Percentiles rank a stretch among this genome's conserved stretches.
Conservation (phyloP, 1,140 invertebrate genomes). For the Diorhabda carinulata region DNA sequence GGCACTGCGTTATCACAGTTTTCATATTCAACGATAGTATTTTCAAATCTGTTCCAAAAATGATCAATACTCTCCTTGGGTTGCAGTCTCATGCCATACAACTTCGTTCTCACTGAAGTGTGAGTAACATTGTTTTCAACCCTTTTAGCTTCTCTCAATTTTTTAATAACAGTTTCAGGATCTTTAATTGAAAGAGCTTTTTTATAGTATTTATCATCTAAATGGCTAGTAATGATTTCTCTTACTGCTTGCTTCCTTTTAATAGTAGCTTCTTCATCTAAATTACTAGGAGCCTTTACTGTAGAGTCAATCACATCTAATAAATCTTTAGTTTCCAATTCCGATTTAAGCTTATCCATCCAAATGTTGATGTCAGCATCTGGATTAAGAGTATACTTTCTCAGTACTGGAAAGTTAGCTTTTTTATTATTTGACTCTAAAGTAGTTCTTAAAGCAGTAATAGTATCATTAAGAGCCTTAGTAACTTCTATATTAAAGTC, state of each 20-base stretch:
- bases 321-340: background rate
- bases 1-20: constrained; percentile 8
- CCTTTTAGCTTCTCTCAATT: background rate
- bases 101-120: constrained; percentile 3
- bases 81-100: background rate
- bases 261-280: background rate
- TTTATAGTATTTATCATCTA: constrained; percentile 2
- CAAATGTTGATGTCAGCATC: background rate
- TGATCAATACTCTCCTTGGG: background rate
- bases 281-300: constrained; percentile 1
- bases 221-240: constrained; percentile 3
- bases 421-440: background rate
- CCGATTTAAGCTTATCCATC: constrained; percentile 1
- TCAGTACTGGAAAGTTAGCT: background rate
- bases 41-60: constrained; percentile 3
- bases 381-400: background rate
- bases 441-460: background rate
- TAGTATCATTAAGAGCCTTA: background rate
- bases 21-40: constrained; percentile 5
- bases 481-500: background rate
- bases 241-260: constrained; percentile 1
- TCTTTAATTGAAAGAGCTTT: background rate
- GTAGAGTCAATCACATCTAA: constrained; percentile 1
- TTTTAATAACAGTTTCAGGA: background rate
- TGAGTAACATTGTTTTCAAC: constrained; percentile 3